Evolutionary conservation across 2,113 vertebrate genomes (phyloP), one percentile per base, ranked within the genome.

Genomic region (Orthonyx spaldingii): DNA sequence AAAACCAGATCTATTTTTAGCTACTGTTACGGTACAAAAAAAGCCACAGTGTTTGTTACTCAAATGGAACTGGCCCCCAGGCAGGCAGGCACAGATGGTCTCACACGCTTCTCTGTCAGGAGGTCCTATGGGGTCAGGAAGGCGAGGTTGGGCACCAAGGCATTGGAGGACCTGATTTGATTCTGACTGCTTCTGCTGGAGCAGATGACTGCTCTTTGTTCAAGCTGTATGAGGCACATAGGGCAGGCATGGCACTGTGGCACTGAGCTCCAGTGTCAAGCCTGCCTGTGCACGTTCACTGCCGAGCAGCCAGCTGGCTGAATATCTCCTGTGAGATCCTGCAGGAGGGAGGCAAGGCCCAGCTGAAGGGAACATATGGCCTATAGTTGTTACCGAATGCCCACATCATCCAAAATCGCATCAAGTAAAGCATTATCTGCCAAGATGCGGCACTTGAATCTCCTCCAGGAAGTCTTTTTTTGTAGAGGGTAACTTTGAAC

Each of bases 321-420:
- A 70, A 7, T 63, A 75, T 32, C 80, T 92, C 64, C 64, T 87
- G 39, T 60, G 83, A 93, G 71, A 84, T 81, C 56, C 60, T 89
- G 80, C 86, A 78, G 80, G 37, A 96, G 32, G 39, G 87, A 2
- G 6, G 33, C 68, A 86, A 49, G 44, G 30, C 64, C 50, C 83
- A 95, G 89, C 42, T 90, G 95, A 95, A 75, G 39, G 52, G 64
- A 96, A 87, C 96, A 95, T 96, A 97, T 92, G 93, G 93, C 52
- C 39, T 27, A 35, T 30, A 60, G 86, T 21, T 89, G 39, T 37
- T 92, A 96, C 80, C 95, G 91, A 94, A 95, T 89, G 96, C 44
- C 91, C 72, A 64, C 91, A 81, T 84, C 68, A 78, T 56, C 47
- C 47, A 68, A 53, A 32, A 92, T 81, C 1, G 1, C 57, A 56